phyloP scores from a whole-genome alignment of 2,113 vertebrate species.

The Ploceus nigricollis region DNA sequence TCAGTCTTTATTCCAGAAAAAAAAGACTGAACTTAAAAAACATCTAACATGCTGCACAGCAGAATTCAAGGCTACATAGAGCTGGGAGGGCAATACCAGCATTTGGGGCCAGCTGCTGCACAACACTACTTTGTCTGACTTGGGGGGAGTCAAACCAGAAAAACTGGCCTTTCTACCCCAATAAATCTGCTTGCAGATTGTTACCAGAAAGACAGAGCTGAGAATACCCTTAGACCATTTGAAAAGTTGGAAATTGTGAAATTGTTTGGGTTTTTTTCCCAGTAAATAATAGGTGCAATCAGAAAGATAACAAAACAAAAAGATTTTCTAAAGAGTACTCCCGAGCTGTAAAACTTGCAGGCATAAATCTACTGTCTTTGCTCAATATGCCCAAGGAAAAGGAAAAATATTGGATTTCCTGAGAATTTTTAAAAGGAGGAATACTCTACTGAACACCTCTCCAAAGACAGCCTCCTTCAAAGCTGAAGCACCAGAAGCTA shows the following conservation, averaged over 20 bases:
- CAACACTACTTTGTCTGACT: neutral
- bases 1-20: neutral
- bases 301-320: neutral
- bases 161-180: neutral
- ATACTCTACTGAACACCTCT: neutral
- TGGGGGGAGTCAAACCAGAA: neutral
- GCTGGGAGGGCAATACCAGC: neutral
- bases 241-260: neutral
- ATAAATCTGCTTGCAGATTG: neutral
- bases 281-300: neutral
- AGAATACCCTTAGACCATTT: neutral
- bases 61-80: neutral
- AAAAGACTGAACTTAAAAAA: neutral
- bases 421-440: neutral
- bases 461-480: neutral
- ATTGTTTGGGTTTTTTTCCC: fast-evolving
- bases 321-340: neutral
- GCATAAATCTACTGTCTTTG: neutral
- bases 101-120: neutral
- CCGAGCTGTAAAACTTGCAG: neutral
- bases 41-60: neutral
- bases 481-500: neutral
- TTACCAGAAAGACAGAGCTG: neutral
- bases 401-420: neutral
- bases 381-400: neutral